A percentile compares a stretch with the other conserved stretches of the same genome.
phyloP scores from a whole-genome alignment of 2,113 vertebrate genomes.

The Paralichthys olivaceus region DNA sequence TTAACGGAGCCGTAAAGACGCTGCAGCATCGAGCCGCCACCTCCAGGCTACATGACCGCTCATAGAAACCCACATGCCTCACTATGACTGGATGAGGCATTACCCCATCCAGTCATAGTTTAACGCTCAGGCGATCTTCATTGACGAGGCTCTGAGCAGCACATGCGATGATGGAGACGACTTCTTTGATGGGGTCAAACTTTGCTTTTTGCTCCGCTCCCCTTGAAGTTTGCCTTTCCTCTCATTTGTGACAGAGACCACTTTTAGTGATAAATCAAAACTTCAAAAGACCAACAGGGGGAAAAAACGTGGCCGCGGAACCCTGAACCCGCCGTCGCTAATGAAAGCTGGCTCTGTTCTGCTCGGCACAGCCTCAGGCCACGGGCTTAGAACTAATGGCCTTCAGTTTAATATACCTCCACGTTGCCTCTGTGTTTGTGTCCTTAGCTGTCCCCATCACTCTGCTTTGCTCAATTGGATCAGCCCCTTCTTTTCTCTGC shows the following conservation, averaged over 20 bases:
- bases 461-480: slow-evolving; percentile 49
- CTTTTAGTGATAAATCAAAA: slow-evolving; percentile 55
- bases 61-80: slow-evolving; percentile 62
- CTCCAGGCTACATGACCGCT: slow-evolving; percentile 47
- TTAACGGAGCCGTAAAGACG: slow-evolving; percentile 53
- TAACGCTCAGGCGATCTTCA: slow-evolving; percentile 54
- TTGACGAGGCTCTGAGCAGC: slow-evolving; percentile 46
- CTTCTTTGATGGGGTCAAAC: slow-evolving; percentile 51
- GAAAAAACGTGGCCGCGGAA: slow-evolving; percentile 10
- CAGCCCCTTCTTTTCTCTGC: slow-evolving; percentile 28
- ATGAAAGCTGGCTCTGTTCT: slow-evolving; percentile 60
- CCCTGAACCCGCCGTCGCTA: slow-evolving; percentile 45
- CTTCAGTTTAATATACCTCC: slow-evolving; percentile 61
- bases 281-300: slow-evolving; percentile 66
- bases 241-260: slow-evolving; percentile 34
- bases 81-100: slow-evolving; percentile 51
- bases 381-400: slow-evolving; percentile 58
- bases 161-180: slow-evolving; percentile 34
- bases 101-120: slow-evolving; percentile 43
- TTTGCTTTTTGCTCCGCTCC: slow-evolving; percentile 32
- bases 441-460: slow-evolving; percentile 46
- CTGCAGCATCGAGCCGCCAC: slow-evolving; percentile 39
- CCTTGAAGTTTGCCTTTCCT: slow-evolving; percentile 48
- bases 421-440: slow-evolving; percentile 28
- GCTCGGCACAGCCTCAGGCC: slow-evolving; percentile 47